phyloP scores from a whole-genome alignment of 2,113 vertebrate genomes.

The Triplophysa dalaica region DNA sequence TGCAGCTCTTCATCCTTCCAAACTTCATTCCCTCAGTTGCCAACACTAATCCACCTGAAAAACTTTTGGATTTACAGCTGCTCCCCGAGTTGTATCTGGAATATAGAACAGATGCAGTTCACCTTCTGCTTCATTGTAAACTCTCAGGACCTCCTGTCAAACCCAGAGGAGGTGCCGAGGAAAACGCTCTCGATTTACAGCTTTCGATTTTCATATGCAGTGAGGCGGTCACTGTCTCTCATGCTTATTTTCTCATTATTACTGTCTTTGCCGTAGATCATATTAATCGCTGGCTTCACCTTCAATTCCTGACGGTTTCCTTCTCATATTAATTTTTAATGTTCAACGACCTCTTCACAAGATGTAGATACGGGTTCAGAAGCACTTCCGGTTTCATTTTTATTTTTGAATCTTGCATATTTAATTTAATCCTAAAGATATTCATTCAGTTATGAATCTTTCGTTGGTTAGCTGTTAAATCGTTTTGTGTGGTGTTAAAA shows the following conservation, averaged over 20 bases:
- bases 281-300: constrained; percentile 54
- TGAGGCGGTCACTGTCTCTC: constrained; percentile 52
- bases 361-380: too few species aligned
- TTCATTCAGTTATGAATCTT: too few species aligned
- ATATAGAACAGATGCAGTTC: constrained; percentile 8
- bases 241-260: constrained; percentile 49
- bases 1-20: constrained; percentile 1
- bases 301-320: constrained; percentile 30
- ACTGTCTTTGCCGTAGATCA: constrained; percentile 50
- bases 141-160: constrained; percentile 40
- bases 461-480: too few species aligned
- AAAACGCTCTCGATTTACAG: constrained; percentile 58
- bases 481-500: too few species aligned
- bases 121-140: constrained; percentile 27
- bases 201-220: constrained; percentile 66
- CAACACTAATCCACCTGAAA: neutral
- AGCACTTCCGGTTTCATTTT: too few species aligned
- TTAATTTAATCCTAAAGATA: too few species aligned
- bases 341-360: neutral
- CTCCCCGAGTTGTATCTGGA: constrained; percentile 28
- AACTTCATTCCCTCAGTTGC: constrained; percentile 18
- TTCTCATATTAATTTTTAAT: neutral
- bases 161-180: constrained; percentile 20
- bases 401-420: too few species aligned
- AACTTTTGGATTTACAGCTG: constrained; percentile 30